Base-by-base conservation (phyloP, 92 coral and sea anemone genomes). In the Umimayanthus kanabou region DNA sequence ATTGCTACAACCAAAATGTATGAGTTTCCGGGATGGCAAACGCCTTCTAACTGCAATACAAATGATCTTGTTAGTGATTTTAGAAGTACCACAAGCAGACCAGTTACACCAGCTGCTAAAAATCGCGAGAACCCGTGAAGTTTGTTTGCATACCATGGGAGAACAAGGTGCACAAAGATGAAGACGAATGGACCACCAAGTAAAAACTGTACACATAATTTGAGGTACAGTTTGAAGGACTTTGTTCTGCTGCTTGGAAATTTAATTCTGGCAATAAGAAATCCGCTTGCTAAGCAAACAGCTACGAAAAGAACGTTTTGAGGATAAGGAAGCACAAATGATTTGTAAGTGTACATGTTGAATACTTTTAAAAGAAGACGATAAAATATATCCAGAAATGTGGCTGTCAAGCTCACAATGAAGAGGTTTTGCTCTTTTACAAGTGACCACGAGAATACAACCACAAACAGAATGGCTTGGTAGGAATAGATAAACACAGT, bases 1-100 rank as follows among this genome's bases (percentile, higher is more conserved):
- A 82, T 83, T n/a, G 80, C n/a, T 16, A 85, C 69, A 8, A 85
- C 76, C 40, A 85, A 18, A 50, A 71, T 61, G 28, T 71, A 79
- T 4, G 81, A 85, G 15, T 78, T 79, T 3, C 92, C 92, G 15
- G 92, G 92, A 39, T 84, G 88, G 25, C 57, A 65, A 1, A 85
- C 77, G 28, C 81, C 77, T 40, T 90, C 37, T 30, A 85, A 79
- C 6, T 55, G 39, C 29, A 57, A 25, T 15, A 57, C 76, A 29
- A 76, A 89, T 53, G 37, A 67, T 80, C 82, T 73, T 78, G 79
- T 14, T 7, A 85, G 7, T 37, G 74, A 49, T 50, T 89, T 89
- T 4, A 79, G 69, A 39, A 85, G 11, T 13, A 86, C 28, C 26
- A 71, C 80, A 6, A 80, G 13, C 26, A 53, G 28, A 64, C 76